phyloP scores from a whole-genome alignment of 2,797 vertebrate species.

The Miichthys miiuy region DNA sequence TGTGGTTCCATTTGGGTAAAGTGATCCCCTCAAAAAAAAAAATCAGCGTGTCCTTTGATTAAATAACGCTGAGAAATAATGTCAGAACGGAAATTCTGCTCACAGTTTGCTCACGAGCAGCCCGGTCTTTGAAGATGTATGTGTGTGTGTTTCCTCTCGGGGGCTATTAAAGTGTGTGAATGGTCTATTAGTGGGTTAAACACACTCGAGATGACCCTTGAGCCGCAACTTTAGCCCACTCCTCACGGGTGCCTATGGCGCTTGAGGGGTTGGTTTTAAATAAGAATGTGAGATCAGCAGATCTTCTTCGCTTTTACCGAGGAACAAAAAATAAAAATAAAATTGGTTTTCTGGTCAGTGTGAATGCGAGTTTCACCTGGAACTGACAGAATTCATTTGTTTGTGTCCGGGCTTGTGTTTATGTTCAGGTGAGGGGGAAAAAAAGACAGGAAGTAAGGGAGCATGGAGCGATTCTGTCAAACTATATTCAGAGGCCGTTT shows the following conservation, averaged over 20 bases:
- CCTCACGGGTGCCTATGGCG: not conserved
- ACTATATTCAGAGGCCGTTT: constrained; percentile 51
- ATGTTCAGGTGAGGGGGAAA: constrained; percentile 17
- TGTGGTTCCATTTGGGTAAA: not conserved
- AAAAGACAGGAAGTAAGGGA: constrained; percentile 3
- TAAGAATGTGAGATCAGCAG: constrained; percentile 17
- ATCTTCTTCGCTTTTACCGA: constrained; percentile 5
- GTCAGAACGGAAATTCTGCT: too few relatives aligned
- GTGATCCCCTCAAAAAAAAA: not conserved
- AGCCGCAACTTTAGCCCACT: constrained; percentile 33
- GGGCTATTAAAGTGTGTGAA: constrained; percentile 56
- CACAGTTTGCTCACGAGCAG: constrained; percentile 4
- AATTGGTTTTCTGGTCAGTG: constrained; percentile 34
- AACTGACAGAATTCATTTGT: constrained; percentile 39
- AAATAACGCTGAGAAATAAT: too few relatives aligned
- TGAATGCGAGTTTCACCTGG: constrained; percentile 22
- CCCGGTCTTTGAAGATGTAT: constrained; percentile 45
- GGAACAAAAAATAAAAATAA: constrained; percentile 39
- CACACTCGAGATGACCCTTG: constrained; percentile 43
- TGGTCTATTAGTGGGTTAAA: constrained; percentile 63
- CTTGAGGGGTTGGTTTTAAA: constrained; percentile 9
- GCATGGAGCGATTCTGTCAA: constrained; percentile 25
- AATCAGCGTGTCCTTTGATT: not conserved
- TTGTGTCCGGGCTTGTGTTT: constrained; percentile 24
- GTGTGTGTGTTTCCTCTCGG: constrained; percentile 37